These are phyloP conservation scores for Enteromius treurensis DNA, from an alignment of 2,797 vertebrate genomes.

Conservation along the genomic window DNA sequence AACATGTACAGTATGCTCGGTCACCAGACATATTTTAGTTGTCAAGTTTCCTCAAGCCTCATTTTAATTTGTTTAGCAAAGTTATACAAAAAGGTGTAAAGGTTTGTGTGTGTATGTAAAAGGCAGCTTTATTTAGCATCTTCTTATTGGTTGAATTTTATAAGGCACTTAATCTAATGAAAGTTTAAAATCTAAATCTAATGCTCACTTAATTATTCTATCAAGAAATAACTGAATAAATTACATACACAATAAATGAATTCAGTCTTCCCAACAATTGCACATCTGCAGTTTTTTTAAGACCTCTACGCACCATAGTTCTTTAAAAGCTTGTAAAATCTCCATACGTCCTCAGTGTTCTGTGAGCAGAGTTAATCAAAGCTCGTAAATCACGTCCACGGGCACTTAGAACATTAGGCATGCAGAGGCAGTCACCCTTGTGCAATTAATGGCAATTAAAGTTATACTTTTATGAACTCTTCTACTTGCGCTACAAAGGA, in stretches of 20 bases:
- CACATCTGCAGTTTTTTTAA: slow-evolving; percentile 1
- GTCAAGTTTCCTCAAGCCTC: not conserved
- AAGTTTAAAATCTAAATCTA: not conserved
- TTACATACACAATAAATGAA: not conserved
- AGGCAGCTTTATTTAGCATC: not conserved
- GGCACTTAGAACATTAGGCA: slow-evolving; percentile 55
- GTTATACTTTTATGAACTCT: slow-evolving; percentile 62
- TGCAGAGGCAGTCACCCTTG: slow-evolving; percentile 55
- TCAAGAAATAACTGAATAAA: not conserved
- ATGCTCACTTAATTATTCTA: not conserved
- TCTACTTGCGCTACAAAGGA: slow-evolving; percentile 74
- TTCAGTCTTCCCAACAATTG: not conserved
- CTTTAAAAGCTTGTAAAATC: slow-evolving; percentile 46
- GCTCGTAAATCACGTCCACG: slow-evolving; percentile 45
- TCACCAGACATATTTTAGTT: not conserved
- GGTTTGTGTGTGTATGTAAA: slow-evolving; percentile 4
- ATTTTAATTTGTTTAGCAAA: slow-evolving; percentile 5
- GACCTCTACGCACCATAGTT: not conserved
- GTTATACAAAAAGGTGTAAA: not conserved
- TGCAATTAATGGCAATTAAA: slow-evolving; percentile 65
- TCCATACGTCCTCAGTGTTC: slow-evolving; percentile 47
- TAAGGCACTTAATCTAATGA: not conserved
- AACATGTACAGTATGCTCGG: not conserved
- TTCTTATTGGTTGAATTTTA: not conserved
- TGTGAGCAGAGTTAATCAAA: slow-evolving; percentile 55